A percentile compares a stretch with the other conserved stretches of the same genome.
These are phyloP conservation scores for Sinosuthora webbiana DNA, from an alignment of 2,113 vertebrate species.

Conservation along the genomic window DNA sequence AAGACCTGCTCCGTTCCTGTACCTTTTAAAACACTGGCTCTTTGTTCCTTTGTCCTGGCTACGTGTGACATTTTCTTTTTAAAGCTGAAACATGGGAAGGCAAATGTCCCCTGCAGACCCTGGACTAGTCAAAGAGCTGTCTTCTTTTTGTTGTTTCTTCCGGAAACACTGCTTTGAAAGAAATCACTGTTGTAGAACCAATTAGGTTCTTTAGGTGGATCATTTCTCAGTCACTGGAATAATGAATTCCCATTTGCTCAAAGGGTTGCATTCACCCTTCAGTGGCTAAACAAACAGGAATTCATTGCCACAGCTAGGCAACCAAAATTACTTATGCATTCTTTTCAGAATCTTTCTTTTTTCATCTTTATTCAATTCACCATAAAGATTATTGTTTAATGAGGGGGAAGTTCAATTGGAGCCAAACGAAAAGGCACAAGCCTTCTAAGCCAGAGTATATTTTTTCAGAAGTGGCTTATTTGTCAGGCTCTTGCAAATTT, in stretches of 20 bases:
- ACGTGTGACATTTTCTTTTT: constrained; percentile 17
- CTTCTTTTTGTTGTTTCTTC: constrained; percentile 19
- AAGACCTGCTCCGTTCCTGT: neutral
- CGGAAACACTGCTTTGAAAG: constrained; percentile 39
- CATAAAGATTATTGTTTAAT: constrained; percentile 39
- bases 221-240: constrained; percentile 49
- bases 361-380: constrained; percentile 27
- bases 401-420: constrained; percentile 40
- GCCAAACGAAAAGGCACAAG: constrained; percentile 30
- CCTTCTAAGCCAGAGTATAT: neutral
- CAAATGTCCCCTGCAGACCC: constrained; percentile 16
- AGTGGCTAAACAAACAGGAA: constrained; percentile 59
- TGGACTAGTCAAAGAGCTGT: constrained; percentile 35
- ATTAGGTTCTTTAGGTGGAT: constrained; percentile 57
- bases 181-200: constrained; percentile 45
- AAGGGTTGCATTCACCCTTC: constrained; percentile 54
- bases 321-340: constrained; percentile 53
- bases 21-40: neutral
- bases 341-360: constrained; percentile 27
- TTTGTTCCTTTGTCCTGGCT: constrained; percentile 14
- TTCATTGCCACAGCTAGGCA: constrained; percentile 59
- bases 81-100: constrained; percentile 22
- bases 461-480: constrained; percentile 33
- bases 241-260: constrained; percentile 65
- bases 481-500: constrained; percentile 1